phyloP scores from a whole-genome alignment of 2,888 invertebrate species.

The Sinotaia quadrata region DNA sequence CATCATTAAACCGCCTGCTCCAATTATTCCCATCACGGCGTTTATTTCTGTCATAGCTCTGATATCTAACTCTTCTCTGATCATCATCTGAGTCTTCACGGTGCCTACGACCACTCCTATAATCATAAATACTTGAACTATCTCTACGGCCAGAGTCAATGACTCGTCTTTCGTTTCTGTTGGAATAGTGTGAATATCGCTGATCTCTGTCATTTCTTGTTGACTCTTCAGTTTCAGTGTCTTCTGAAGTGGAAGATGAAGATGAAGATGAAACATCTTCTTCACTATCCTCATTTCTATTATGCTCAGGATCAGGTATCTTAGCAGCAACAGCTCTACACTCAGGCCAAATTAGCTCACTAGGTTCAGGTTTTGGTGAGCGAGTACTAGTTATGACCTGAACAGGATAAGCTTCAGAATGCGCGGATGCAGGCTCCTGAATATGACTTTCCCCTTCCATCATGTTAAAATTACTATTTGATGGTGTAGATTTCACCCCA shows the following conservation, averaged over 20 bases:
- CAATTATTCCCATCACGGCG: slow-evolving; percentile 28
- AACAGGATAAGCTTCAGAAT: slow-evolving; percentile 32
- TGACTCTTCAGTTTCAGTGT: slow-evolving; percentile 24
- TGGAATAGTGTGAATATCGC: slow-evolving; percentile 1
- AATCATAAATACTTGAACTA: not conserved
- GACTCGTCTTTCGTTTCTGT: not conserved
- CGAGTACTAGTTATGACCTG: slow-evolving; percentile 36
- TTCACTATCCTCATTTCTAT: slow-evolving; percentile 18
- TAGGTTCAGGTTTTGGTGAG: slow-evolving; percentile 22
- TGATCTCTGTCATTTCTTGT: not conserved
- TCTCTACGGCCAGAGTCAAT: slow-evolving; percentile 1
- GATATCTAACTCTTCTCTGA: not conserved
- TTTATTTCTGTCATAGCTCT: slow-evolving; percentile 30
- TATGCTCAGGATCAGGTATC: slow-evolving; percentile 1
- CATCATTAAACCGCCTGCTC: slow-evolving; percentile 26
- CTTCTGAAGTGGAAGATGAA: not conserved
- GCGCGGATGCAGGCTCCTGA: not conserved
- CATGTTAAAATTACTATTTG: not conserved
- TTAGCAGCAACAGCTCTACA: slow-evolving; percentile 27
- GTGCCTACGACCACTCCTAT: slow-evolving; percentile 26
- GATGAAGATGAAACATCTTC: slow-evolving; percentile 2
- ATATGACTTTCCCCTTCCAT: not conserved
- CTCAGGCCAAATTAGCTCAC: slow-evolving; percentile 33
- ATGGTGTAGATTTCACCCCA: slow-evolving; percentile 10
- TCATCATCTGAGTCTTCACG: slow-evolving; percentile 28